Conservation (phyloP, 2,113 vertebrate species). For the Saccopteryx bilineata region DNA sequence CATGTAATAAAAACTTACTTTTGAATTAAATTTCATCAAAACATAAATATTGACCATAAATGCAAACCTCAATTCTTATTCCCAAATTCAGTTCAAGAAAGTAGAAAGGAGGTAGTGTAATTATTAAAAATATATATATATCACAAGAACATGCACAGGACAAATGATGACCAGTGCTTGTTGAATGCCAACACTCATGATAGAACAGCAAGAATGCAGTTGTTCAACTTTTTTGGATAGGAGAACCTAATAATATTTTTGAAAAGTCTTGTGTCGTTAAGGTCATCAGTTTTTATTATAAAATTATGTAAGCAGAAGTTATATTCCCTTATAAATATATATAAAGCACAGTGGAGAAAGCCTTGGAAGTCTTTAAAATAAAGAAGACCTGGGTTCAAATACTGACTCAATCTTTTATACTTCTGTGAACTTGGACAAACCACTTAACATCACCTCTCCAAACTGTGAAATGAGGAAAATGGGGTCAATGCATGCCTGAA, state of each 20-base stretch:
- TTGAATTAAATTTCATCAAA: constrained; percentile 28
- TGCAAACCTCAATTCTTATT: constrained; percentile 8
- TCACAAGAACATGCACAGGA: not conserved
- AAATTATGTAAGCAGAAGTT: not conserved
- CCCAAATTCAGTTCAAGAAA: constrained; percentile 12
- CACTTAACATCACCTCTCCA: not conserved
- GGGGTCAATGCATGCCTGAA: not conserved
- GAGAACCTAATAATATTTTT: not conserved
- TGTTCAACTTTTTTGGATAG: not conserved
- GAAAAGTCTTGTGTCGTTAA: not conserved
- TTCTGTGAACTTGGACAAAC: not conserved
- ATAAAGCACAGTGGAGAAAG: not conserved
- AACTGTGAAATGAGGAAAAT: not conserved
- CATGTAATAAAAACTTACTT: not conserved
- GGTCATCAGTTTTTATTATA: not conserved
- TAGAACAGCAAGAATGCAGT: not conserved
- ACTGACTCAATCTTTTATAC: not conserved
- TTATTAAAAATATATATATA: too few species aligned
- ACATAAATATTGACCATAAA: constrained; percentile 12
- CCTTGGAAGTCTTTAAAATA: not conserved
- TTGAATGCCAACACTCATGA: not conserved
- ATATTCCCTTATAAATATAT: not conserved
- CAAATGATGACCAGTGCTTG: not conserved
- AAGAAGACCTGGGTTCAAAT: not conserved
- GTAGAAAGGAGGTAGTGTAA: not conserved